Conservation (phyloP, 2,113 vertebrate species). For the Anarrhichthys ocellatus region DNA sequence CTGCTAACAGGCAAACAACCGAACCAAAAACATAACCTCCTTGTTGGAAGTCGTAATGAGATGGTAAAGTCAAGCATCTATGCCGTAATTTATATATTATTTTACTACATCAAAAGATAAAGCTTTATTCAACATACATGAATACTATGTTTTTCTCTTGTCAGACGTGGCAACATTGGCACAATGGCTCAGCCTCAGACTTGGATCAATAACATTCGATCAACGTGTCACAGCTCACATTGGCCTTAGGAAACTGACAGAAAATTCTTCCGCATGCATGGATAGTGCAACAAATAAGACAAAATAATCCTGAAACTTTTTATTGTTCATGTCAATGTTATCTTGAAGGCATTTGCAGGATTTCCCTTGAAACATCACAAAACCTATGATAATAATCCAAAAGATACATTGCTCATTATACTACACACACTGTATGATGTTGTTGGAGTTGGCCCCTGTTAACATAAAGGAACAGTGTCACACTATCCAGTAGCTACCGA, state of each 20-base stretch:
- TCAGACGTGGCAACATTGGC: constrained; percentile 26
- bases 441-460: background rate
- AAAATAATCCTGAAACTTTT: background rate
- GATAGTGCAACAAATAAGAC: constrained; percentile 5
- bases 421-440: background rate
- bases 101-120: background rate
- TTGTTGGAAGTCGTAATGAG: background rate
- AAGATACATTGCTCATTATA: background rate
- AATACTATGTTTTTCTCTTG: background rate
- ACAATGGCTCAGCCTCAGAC: constrained; percentile 31
- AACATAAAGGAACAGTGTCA: background rate
- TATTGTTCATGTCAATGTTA: background rate
- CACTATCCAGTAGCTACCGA: background rate
- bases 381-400: background rate
- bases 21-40: no score
- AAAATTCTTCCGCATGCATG: constrained; percentile 7
- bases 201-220: constrained; percentile 44
- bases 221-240: constrained; percentile 23
- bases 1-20: no score
- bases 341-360: background rate
- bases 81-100: background rate
- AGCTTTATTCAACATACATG: background rate
- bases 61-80: background rate
- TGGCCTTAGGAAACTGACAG: constrained; percentile 17
- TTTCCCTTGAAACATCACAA: background rate